Base-by-base conservation (phyloP, 2,888 invertebrate genomes). In the Agrypnus murinus region DNA sequence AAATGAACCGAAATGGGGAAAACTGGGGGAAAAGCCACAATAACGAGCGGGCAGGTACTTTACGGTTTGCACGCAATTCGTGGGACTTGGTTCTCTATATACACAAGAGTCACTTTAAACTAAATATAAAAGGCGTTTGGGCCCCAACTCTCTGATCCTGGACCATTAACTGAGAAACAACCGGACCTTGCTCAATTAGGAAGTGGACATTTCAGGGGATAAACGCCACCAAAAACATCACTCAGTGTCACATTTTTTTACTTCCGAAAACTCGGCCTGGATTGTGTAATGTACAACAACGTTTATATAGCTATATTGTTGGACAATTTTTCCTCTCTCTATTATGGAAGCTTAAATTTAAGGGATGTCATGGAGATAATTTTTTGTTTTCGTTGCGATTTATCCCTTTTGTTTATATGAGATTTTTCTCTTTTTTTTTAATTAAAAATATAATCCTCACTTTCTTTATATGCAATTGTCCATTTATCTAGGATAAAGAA, bases 41-140 rank as follows among this genome's bases (percentile, higher is more conserved):
- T 65, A 69, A 69, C 64, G 69, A 69, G 59, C 48, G 40, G 34
- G 59, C 38, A 63, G 32, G 58, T 59, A 58, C 58, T 64, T 43
- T 62, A 64, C 58, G 58, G 64, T 65, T 69, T 65, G 58, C 65
- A 69, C 59, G 53, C 58, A 69, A 69, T 69, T 65, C 57, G 25
- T 25, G 25, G 25, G 25, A 25, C 25, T 25, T 25, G 25, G 25
- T 25, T 25, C 25, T 25, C 25, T 25, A 25, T 43, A 62, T 59
- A 69, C 58, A 45, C 58, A 58, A 38, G 55, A 58, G 65, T 46
- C 57, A 45, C 58, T 58, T 34, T 57, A 65, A 65, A 65, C 65
- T 45, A 58, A 46, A 65, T 65, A 65, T 65, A 58, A 65, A 65
- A 65, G 65, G 40, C 25, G 53, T 53, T 43, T 19, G 36, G 55